Evolutionary conservation across 2,113 vertebrate species (phyloP).

Genomic region (Nibea coibor): DNA sequence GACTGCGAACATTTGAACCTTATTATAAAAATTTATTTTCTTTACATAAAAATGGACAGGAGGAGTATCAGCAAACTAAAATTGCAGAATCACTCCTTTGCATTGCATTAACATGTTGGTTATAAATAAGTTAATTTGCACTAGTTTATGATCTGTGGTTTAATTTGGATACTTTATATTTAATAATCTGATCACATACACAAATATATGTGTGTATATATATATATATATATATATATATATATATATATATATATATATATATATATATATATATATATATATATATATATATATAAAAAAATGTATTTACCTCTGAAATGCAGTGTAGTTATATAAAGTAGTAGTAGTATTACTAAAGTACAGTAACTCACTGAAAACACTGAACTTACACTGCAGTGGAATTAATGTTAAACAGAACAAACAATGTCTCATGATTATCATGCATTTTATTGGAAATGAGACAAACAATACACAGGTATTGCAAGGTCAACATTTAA

Average conservation of each 20-base stretch:
- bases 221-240: too few species aligned
- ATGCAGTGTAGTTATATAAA: neutral
- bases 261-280: too few species aligned
- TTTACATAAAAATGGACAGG: neutral
- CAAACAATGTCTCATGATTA: slow-evolving; percentile 38
- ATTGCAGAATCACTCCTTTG: neutral
- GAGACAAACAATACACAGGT: slow-evolving; percentile 65
- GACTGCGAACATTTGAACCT: neutral
- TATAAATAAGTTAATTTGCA: neutral
- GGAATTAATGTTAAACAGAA: neutral
- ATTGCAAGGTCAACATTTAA: slow-evolving; percentile 72
- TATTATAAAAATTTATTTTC: neutral
- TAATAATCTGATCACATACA: neutral
- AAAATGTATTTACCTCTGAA: neutral
- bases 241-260: too few species aligned
- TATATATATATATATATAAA: too few species aligned
- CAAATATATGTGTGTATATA: too few species aligned
- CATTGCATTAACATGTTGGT: too few species aligned
- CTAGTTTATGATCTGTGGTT: neutral
- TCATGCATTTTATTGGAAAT: slow-evolving; percentile 83
- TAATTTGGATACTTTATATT: neutral
- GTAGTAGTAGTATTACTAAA: neutral
- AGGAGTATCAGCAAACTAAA: neutral
- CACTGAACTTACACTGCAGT: neutral
- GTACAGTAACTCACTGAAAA: neutral